Evolutionary conservation across 2,797 vertebrate species (phyloP).

Genomic region (Benthosema pterotum): DNA sequence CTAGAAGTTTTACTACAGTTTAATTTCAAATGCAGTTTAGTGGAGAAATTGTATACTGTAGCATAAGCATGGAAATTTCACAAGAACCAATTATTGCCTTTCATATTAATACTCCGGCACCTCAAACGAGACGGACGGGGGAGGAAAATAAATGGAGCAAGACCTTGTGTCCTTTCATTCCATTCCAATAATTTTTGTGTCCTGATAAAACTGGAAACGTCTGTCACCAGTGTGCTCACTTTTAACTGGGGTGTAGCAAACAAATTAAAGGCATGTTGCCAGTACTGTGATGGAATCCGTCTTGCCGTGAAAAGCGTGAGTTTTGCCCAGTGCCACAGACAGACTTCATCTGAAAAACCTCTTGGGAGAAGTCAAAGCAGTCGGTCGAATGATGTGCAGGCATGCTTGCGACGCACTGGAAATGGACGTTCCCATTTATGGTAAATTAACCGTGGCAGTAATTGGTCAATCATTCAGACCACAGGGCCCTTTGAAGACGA

Average conservation of each 20-base stretch:
- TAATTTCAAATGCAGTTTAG: conserved; percentile 39
- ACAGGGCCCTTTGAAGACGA: conserved; percentile 63
- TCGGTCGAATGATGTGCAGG: conserved; percentile 52
- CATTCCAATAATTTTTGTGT: conserved; percentile 59
- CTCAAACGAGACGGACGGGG: conserved; percentile 34
- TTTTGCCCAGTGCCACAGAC: conserved; percentile 69
- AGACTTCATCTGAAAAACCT: conserved; percentile 69
- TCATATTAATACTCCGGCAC: conserved; percentile 51
- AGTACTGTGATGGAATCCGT: conserved; percentile 72
- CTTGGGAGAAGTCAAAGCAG: conserved; percentile 66
- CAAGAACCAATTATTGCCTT: conserved; percentile 63
- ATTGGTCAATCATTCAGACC: conserved; percentile 77
- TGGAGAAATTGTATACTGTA: conserved; percentile 34
- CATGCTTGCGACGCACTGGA: conserved; percentile 58
- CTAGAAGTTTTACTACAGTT: conserved; percentile 12
- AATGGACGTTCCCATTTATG: conserved; percentile 57
- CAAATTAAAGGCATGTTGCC: conserved; percentile 65
- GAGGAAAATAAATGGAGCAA: conserved; percentile 38
- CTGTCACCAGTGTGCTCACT: conserved; percentile 54
- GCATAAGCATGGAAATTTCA: conserved; percentile 46
- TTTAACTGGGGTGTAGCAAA: conserved; percentile 59
- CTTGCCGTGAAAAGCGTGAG: conserved; percentile 79
- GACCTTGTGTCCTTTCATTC: conserved; percentile 53
- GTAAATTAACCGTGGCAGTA: conserved; percentile 77
- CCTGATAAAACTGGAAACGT: conserved; percentile 56